Evolutionary conservation across 2,797 vertebrate genomes (phyloP).

Genomic region (Thaleichthys pacificus): DNA sequence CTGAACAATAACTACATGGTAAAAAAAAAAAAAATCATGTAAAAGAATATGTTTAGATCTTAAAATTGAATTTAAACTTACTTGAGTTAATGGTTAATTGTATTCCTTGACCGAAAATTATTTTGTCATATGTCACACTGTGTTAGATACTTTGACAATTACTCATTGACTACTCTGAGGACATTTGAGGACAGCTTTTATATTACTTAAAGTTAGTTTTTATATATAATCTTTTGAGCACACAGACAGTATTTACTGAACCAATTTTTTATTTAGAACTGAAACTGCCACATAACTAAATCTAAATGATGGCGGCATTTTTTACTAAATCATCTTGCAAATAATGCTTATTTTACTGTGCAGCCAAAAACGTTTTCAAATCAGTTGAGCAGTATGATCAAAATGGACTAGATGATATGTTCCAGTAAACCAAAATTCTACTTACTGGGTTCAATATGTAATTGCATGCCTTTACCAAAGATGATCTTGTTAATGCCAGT

Average conservation of each 20-base stretch:
- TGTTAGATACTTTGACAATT: neutral
- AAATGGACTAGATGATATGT: neutral
- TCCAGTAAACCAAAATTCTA: neutral
- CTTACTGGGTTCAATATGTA: slow-evolving; percentile 22
- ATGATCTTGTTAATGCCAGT: neutral
- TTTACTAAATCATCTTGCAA: too few relatives aligned
- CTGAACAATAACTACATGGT: slow-evolving; percentile 17
- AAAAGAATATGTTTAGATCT: neutral
- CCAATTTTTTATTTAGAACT: too few relatives aligned
- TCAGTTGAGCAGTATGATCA: neutral
- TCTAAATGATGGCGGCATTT: too few relatives aligned
- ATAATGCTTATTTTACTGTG: neutral
- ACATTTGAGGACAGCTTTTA: neutral
- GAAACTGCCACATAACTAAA: too few relatives aligned
- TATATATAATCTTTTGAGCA: too few relatives aligned
- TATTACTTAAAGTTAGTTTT: neutral
- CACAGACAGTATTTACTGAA: too few relatives aligned
- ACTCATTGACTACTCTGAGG: neutral
- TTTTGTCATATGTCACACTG: neutral
- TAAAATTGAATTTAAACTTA: slow-evolving; percentile 11
- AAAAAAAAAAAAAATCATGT: neutral
- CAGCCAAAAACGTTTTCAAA: neutral
- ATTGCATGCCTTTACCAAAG: slow-evolving; percentile 27
- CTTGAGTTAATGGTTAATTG: slow-evolving; percentile 34
- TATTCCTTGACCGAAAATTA: slow-evolving; percentile 10